Evolutionary conservation across 2,888 invertebrate species (phyloP).

Genomic region (Tethea ocularis): DNA sequence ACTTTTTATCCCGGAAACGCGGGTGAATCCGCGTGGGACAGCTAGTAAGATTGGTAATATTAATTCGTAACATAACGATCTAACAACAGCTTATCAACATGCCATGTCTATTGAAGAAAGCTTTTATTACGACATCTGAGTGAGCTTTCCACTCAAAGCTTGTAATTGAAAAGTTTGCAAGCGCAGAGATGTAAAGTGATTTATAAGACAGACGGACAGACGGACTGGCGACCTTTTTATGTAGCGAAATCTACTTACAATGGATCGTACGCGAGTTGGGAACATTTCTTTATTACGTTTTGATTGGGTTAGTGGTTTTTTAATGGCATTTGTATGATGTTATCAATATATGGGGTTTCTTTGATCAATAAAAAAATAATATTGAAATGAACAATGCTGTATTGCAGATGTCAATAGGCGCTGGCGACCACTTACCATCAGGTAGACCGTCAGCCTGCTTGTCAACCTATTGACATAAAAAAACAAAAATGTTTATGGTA

Average conservation of each 20-base stretch:
- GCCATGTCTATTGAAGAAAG: slow-evolving; percentile 31
- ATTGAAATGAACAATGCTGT: background rate
- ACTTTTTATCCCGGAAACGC: background rate
- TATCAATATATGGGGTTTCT: background rate
- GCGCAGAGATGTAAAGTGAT: slow-evolving; percentile 77
- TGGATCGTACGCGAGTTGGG: slow-evolving; percentile 30
- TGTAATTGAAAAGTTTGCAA: slow-evolving; percentile 80
- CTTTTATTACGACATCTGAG: slow-evolving; percentile 28
- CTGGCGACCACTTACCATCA: too few species aligned
- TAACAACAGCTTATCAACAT: slow-evolving; percentile 19
- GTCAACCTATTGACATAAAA: too few species aligned
- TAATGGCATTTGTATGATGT: slow-evolving; percentile 7
- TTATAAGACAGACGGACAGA: slow-evolving; percentile 75
- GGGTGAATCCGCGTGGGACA: too few species aligned
- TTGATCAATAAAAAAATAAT: background rate
- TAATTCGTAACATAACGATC: too few species aligned
- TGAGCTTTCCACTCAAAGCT: slow-evolving; percentile 57
- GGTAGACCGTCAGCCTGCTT: too few species aligned
- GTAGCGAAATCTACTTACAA: slow-evolving; percentile 57
- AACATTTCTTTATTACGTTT: slow-evolving; percentile 24
- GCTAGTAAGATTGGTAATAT: too few species aligned
- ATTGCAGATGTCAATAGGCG: background rate
- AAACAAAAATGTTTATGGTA: too few species aligned
- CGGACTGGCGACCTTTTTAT: slow-evolving; percentile 61
- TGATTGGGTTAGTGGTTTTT: slow-evolving; percentile 16